A percentile compares a stretch with the other conserved stretches of the same genome.
Conservation (phyloP, 2,113 vertebrate species). For the Sinosuthora webbiana region DNA sequence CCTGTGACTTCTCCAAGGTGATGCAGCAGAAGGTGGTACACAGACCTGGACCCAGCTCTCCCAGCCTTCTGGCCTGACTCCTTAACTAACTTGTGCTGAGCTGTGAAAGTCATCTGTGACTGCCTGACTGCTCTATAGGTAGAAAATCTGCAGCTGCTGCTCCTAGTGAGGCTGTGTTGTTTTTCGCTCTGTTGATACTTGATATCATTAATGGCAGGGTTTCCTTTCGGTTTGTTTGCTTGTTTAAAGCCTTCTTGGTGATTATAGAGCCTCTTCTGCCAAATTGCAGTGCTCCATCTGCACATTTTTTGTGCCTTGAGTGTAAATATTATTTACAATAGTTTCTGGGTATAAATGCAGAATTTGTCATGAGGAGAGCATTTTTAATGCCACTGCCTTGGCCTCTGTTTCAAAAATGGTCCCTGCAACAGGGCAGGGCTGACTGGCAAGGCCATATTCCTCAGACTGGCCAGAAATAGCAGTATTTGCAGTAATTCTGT, state of each 20-base stretch:
- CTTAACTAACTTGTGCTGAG: rapidly evolving
- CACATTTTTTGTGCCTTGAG: neutral
- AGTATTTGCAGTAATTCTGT: neutral
- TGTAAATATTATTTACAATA: neutral
- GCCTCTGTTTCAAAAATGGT: neutral
- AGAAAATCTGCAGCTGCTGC: neutral
- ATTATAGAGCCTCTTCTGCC: neutral
- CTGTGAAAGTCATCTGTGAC: neutral
- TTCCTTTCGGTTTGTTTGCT: neutral
- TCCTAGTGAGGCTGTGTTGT: neutral
- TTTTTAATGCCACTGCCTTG: neutral
- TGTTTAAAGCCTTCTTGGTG: neutral
- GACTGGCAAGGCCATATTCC: neutral
- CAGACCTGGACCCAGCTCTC: neutral
- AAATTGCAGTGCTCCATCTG: neutral
- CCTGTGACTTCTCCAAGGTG: neutral
- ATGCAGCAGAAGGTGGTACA: neutral
- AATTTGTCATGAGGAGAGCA: neutral
- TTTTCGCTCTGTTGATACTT: neutral
- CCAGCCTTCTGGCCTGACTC: neutral
- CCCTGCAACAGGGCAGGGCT: neutral
- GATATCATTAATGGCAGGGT: neutral
- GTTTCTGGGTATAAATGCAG: neutral
- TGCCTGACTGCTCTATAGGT: neutral
- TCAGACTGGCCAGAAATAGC: neutral